Evolutionary conservation across 2,797 vertebrate genomes (phyloP).

Genomic region (Scleropages formosus): DNA sequence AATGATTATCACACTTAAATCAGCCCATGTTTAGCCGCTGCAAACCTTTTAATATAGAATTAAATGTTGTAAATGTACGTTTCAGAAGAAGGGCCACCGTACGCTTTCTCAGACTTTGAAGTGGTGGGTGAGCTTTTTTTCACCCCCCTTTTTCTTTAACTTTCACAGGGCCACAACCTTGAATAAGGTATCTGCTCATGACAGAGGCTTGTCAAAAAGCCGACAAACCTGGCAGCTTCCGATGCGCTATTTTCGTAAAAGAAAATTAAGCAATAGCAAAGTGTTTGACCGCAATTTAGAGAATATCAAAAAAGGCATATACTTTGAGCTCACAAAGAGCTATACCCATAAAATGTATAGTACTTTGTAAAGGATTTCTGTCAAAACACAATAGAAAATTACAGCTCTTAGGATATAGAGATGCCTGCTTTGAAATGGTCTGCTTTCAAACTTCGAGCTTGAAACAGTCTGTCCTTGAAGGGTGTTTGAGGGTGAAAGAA

Average conservation of each 20-base stretch:
- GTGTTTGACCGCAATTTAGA: neutral
- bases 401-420: neutral
- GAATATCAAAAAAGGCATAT: neutral
- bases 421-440: neutral
- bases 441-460: neutral
- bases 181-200: neutral
- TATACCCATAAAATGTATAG: neutral
- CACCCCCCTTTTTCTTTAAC: no score
- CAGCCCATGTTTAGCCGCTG: conserved; percentile 46
- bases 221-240: neutral
- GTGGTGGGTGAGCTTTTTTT: no score
- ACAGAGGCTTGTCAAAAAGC: neutral
- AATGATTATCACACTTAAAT: conserved; percentile 55
- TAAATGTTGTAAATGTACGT: neutral
- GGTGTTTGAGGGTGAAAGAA: neutral
- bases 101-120: neutral
- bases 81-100: neutral
- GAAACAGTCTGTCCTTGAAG: neutral
- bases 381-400: neutral
- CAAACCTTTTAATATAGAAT: conserved; percentile 60
- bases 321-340: no score
- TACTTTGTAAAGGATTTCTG: neutral
- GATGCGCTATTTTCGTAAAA: neutral
- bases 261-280: neutral
- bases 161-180: neutral